Base-by-base conservation (phyloP, 2,797 vertebrate species). In the Gephyroberyx darwinii region DNA sequence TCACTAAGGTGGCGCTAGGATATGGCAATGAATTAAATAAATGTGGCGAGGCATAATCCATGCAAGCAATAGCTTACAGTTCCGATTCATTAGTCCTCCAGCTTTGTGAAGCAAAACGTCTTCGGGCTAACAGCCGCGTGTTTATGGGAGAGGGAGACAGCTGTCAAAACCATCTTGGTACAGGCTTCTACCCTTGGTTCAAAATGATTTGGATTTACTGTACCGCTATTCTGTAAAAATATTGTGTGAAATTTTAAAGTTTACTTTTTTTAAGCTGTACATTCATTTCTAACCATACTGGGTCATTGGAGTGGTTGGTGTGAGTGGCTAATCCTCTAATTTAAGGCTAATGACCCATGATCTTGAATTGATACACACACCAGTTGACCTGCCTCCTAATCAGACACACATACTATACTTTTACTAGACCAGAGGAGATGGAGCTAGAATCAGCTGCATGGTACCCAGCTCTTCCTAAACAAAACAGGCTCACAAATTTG, bases 21-120 rank as follows among this genome's bases (percentile, higher is more conserved):
- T 77, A 77, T 86, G 65, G 73, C 74, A 77, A 66, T 71, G 26
- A 26, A 85, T 86, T 89, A 54, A 83, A 70, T 86, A 79, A 79
- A 81, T 78, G 61, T 53, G 72, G 30, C 58, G 76, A 74, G 78
- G 75, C 61, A 26, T 71, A 65, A 69, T 74, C 60, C 77, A 74
- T 82, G 82, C 76, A 80, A 75, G 51, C 52, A 72, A 87, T 66
- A 77, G 83, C 85, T 79, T 81, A 78, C 78, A 86, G 82, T 62
- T 52, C 76, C 83, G 78, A 88, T 89, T 85, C 56, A 87, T 89
- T 85, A 13, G 5, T 80, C 74, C 58, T 69, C 64, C 62, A 8
- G 56, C 53, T 80, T 50, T 54, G 69, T 73, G 64, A 60, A 77
- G 75, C 69, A 69, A 78, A 85, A 73, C 48, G 63, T 69, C 72